Conservation (phyloP, 1,140 invertebrate species). For the Platorchestia sp. region DNA sequence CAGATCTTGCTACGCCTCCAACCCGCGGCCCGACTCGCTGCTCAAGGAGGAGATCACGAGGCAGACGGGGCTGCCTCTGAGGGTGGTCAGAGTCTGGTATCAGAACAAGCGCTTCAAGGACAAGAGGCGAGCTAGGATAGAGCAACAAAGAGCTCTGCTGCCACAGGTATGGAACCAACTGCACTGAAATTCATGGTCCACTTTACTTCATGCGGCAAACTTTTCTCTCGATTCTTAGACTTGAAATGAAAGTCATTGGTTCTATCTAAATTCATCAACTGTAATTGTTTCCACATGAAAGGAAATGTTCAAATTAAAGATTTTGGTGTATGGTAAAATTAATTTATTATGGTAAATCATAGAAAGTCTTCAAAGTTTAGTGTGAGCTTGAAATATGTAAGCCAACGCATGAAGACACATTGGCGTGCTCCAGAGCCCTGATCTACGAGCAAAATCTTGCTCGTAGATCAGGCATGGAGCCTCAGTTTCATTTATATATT, state of each 20-base stretch:
- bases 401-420: slow-evolving; percentile 10
- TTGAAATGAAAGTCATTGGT: neutral
- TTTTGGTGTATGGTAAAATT: neutral
- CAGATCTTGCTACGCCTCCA: slow-evolving; percentile 93
- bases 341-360: neutral
- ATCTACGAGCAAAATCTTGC: neutral
- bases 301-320: neutral
- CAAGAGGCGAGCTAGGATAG: slow-evolving; percentile 96
- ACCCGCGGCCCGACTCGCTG: slow-evolving; percentile 96
- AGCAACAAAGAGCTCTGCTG: slow-evolving; percentile 93
- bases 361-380: neutral
- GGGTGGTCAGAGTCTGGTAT: slow-evolving; percentile 98
- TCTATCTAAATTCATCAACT: neutral
- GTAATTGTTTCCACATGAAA: neutral
- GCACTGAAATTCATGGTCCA: neutral
- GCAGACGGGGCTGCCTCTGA: slow-evolving; percentile 95
- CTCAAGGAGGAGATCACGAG: slow-evolving; percentile 99
- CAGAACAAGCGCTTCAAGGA: slow-evolving; percentile 99
- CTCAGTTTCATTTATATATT: neutral
- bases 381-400: neutral
- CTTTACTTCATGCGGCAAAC: neutral
- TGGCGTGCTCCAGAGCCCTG: neutral
- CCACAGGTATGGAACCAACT: slow-evolving; percentile 73
- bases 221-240: neutral
- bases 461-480: neutral